Conservation (phyloP, 2,888 invertebrate species). For the Heteromurus nitidus region DNA sequence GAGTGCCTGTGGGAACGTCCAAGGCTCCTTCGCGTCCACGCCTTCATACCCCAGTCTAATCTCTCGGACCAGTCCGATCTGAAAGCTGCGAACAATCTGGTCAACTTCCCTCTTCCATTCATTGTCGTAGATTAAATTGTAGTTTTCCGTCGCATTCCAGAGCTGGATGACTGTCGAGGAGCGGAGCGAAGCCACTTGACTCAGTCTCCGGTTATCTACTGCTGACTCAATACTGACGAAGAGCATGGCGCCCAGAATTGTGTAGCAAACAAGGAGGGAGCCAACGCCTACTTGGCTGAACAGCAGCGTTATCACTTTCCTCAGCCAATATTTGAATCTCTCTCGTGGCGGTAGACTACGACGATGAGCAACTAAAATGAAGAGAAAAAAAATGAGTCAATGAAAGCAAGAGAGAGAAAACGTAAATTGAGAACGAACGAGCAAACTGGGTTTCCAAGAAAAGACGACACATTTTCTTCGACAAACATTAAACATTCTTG, state of each 20-base stretch:
- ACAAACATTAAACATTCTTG: no score
- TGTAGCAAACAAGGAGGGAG: conserved; percentile 74
- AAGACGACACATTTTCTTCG: no score
- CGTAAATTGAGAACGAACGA: no score
- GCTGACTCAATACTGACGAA: conserved; percentile 74
- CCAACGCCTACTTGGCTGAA: conserved; percentile 74
- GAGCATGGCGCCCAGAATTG: conserved; percentile 74
- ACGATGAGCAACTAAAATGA: conserved; percentile 48
- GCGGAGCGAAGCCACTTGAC: conserved; percentile 70
- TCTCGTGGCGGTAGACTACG: conserved; percentile 40
- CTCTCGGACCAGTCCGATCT: conserved; percentile 70
- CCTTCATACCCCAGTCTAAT: conserved; percentile 72
- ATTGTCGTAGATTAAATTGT: conserved; percentile 74
- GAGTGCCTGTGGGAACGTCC: conserved; percentile 75
- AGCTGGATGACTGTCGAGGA: conserved; percentile 72
- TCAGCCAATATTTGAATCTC: conserved; percentile 68
- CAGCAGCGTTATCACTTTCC: conserved; percentile 69
- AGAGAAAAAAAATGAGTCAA: conserved; percentile 36
- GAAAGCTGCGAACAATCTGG: conserved; percentile 72
- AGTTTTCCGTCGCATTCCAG: conserved; percentile 74
- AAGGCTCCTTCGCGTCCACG: conserved; percentile 68
- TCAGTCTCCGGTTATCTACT: conserved; percentile 68
- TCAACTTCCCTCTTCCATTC: conserved; percentile 72
- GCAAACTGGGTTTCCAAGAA: no score
- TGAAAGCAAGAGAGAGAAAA: no score